phyloP scores from a whole-genome alignment of 2,113 vertebrate genomes.

The Cheirogaleus medius region DNA sequence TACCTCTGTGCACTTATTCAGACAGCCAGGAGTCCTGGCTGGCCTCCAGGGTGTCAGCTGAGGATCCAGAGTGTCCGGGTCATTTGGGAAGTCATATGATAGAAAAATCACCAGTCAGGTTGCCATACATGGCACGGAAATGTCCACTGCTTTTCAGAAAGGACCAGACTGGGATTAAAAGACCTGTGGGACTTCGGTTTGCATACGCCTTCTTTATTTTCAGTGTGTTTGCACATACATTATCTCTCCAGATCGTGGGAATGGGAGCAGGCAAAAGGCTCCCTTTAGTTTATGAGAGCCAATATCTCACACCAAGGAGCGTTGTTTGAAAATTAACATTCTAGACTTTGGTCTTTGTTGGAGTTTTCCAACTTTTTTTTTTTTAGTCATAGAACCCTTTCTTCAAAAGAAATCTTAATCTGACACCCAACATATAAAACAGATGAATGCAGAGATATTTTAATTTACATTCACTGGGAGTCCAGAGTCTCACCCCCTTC shows the following conservation, averaged over 20 bases:
- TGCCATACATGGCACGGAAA: not conserved
- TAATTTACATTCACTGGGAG: not conserved
- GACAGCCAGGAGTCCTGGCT: not conserved
- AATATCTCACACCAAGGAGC: not conserved
- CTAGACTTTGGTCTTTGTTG: slow-evolving; percentile 51
- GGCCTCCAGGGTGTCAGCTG: slow-evolving; percentile 15
- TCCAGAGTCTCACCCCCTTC: not conserved
- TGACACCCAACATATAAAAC: not conserved
- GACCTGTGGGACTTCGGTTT: not conserved
- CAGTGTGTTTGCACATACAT: not conserved
- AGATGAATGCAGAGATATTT: not conserved
- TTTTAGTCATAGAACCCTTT: slow-evolving; percentile 27
- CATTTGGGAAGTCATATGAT: not conserved
- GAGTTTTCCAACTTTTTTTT: not conserved
- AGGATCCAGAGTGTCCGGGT: not conserved
- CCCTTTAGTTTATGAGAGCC: slow-evolving; percentile 32
- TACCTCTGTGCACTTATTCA: not conserved
- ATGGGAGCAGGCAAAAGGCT: not conserved
- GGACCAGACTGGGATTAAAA: not conserved
- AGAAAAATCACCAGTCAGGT: not conserved
- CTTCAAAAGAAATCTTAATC: slow-evolving; percentile 28
- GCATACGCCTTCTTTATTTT: not conserved
- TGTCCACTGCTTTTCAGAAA: not conserved
- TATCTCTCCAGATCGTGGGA: not conserved
- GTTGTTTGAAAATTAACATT: slow-evolving; percentile 63